phyloP scores from a whole-genome alignment of 2,888 invertebrate species.

The Mactromeris polynyma region DNA sequence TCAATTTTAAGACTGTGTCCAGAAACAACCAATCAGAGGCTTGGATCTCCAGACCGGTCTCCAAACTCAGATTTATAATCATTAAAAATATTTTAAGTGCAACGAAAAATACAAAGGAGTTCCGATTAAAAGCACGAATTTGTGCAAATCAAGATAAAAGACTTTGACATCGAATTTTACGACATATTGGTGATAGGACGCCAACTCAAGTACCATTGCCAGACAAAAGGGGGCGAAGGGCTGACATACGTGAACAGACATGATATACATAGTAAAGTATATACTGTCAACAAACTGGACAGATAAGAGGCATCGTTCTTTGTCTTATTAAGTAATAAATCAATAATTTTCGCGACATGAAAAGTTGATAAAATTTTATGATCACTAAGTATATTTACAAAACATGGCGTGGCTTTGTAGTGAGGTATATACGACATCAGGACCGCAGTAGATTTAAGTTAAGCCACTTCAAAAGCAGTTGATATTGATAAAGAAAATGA shows the following conservation, averaged over 20 bases:
- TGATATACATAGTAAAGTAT: not conserved
- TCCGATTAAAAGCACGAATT: no score
- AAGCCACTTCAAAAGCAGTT: not conserved
- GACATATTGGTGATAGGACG: not conserved
- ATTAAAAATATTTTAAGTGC: no score
- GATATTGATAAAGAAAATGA: not conserved
- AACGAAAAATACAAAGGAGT: no score
- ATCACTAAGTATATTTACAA: not conserved
- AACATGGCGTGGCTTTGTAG: not conserved
- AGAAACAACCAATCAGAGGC: no score
- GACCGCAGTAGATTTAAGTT: not conserved
- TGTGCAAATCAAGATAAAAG: not conserved
- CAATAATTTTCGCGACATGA: not conserved
- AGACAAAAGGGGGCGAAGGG: not conserved
- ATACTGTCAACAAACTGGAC: not conserved
- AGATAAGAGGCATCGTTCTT: not conserved
- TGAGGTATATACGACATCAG: not conserved
- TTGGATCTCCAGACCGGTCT: no score
- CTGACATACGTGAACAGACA: not conserved
- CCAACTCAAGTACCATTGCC: not conserved
- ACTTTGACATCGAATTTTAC: not conserved
- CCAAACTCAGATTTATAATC: no score
- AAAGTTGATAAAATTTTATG: not conserved
- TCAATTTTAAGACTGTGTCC: no score
- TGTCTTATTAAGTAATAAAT: constrained; percentile 7